Base-by-base conservation (phyloP, 1,140 invertebrate species). In the Homalodisca vitripennis region DNA sequence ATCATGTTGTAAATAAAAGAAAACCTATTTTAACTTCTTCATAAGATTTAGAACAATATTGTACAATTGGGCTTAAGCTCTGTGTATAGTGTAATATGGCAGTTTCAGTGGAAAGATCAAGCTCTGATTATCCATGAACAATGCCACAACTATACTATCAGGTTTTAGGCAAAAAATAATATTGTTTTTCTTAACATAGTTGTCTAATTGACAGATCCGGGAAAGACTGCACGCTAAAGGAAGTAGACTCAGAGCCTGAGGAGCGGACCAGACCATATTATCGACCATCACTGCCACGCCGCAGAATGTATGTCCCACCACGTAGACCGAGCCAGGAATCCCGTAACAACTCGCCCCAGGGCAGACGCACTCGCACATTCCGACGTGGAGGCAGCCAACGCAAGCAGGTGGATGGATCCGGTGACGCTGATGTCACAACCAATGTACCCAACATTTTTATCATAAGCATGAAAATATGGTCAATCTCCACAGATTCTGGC, bases 211-310 rank as follows among this genome's bases (percentile, higher is more conserved):
- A 30, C 63, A 87, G 85, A 26, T 82, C 83, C 24, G 86, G 85
- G 1, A 84, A 86, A 66, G 76, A 79, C 2, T 83, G 87, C 70
- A 77, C 79, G 20, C 74, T 90, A 72, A 88, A 89, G 73, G 85
- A 86, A 74, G 84, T 83, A 34, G 87, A 89, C 77, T 86, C 87
- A 46, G 87, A 89, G 73, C 79, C 85, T 20, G 73, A 74, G 67
- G 71, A 72, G 30, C 62, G 67, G 26, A 41, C 70, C 34, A 46
- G 80, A 14, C 66, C 32, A 13, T 64, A 34, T 34, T 46, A 24
- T 27, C 47, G 70, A 29, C 29, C 20, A 17, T 2, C 30, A 1
- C 6, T 41, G 20, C 17, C 29, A 31, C 62, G 62, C 13, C 1
- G 24, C 20, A 17, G 30, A 12, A 24, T n/a, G 17, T 31, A 24